Evolutionary conservation across 1,140 invertebrate species (phyloP).

Genomic region (Branchinecta lindahli): DNA sequence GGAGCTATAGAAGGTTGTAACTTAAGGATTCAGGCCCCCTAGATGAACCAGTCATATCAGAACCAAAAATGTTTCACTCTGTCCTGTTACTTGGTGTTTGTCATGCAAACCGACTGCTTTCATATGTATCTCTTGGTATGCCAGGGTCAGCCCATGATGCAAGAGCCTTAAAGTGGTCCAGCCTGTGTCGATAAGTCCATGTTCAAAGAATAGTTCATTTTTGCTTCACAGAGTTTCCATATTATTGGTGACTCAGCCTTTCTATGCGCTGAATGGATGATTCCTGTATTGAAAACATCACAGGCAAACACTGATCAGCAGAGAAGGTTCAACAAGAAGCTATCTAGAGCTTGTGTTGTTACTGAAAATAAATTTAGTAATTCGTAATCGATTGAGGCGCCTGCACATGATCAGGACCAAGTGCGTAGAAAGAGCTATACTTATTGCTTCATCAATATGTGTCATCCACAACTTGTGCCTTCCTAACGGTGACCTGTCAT

Average conservation of each 20-base stretch:
- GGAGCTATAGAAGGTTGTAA: too few relatives aligned
- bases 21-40: too few relatives aligned
- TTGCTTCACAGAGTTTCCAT: not conserved
- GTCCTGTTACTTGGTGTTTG: too few relatives aligned
- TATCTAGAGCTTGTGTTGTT: not conserved
- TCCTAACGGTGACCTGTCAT: not conserved
- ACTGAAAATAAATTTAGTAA: constrained; percentile 1
- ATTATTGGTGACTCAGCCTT: constrained; percentile 5
- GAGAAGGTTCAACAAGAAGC: not conserved
- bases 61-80: too few relatives aligned
- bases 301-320: not conserved
- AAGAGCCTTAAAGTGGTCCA: too few relatives aligned
- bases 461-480: not conserved
- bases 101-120: too few relatives aligned
- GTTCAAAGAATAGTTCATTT: not conserved
- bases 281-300: not conserved
- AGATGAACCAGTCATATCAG: too few relatives aligned
- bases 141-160: too few relatives aligned
- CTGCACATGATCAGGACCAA: not conserved
- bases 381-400: not conserved
- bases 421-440: not conserved
- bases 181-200: too few relatives aligned
- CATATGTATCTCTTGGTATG: too few relatives aligned
- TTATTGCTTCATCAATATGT: not conserved
- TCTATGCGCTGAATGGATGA: not conserved